Conservation (phyloP, 2,888 invertebrate genomes). For the Crepidodera aurea region DNA sequence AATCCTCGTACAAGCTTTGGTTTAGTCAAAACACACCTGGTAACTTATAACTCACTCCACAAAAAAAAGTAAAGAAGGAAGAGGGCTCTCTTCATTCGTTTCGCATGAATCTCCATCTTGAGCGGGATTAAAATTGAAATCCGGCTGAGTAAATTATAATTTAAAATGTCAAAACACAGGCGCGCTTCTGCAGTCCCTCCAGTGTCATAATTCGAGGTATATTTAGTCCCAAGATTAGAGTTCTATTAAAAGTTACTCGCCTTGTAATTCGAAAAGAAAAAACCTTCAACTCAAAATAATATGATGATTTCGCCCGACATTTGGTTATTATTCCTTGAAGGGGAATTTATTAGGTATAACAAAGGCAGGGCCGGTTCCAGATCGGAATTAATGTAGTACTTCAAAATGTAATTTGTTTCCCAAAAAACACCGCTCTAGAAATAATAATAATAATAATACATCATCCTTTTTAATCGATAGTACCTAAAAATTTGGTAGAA, state of each 20-base stretch:
- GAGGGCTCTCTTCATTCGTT: constrained; percentile 14
- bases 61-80: too few species aligned
- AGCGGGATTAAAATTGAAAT: constrained; percentile 31
- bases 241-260: constrained; percentile 45
- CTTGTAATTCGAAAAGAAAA: constrained; percentile 39
- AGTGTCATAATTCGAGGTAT: constrained; percentile 35
- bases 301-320: constrained; percentile 38
- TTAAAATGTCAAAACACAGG: constrained; percentile 34
- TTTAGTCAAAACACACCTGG: too few species aligned
- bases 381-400: too few species aligned
- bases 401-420: too few species aligned
- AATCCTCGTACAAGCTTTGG: too few species aligned
- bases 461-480: too few species aligned
- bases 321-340: constrained; percentile 39
- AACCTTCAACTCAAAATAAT: constrained; percentile 31
- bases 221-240: constrained; percentile 45
- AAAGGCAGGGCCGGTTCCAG: not conserved
- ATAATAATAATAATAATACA: too few species aligned
- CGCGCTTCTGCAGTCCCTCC: constrained; percentile 13
- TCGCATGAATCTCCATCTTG: constrained; percentile 17
- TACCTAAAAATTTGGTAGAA: too few species aligned
- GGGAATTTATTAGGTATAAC: constrained; percentile 37
- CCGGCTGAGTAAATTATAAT: constrained; percentile 39
- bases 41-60: too few species aligned
- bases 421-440: too few species aligned